phyloP scores from a whole-genome alignment of 2,113 vertebrate species.

The Xenopus tropicalis region UCB_Xtro_10.0 CM004449.2:108479001-108479500 shows the following conservation, averaged over 20 bases:
- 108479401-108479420: too few relatives aligned
- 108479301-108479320: background rate
- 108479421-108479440: too few relatives aligned
- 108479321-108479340: background rate
- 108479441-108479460: too few relatives aligned
- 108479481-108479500: too few relatives aligned
- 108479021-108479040: background rate
- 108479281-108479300: slow-evolving; percentile 10
- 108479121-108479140: background rate
- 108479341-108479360: slow-evolving; percentile 14
- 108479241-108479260: slow-evolving; percentile 4
- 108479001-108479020: background rate
- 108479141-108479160: background rate
- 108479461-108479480: too few relatives aligned
- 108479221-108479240: background rate
- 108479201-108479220: slow-evolving; percentile 14
- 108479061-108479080: background rate
- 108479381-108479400: too few relatives aligned
- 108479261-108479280: background rate
- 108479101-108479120: background rate
- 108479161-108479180: slow-evolving; percentile 10
- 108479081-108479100: slow-evolving; percentile 12
- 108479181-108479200: background rate
- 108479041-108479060: slow-evolving; percentile 11
- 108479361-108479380: too few relatives aligned